These are phyloP conservation scores for Yoshiicerus persimilis DNA, from an alignment of 1,140 invertebrate genomes.

Conservation along the genomic window DNA sequence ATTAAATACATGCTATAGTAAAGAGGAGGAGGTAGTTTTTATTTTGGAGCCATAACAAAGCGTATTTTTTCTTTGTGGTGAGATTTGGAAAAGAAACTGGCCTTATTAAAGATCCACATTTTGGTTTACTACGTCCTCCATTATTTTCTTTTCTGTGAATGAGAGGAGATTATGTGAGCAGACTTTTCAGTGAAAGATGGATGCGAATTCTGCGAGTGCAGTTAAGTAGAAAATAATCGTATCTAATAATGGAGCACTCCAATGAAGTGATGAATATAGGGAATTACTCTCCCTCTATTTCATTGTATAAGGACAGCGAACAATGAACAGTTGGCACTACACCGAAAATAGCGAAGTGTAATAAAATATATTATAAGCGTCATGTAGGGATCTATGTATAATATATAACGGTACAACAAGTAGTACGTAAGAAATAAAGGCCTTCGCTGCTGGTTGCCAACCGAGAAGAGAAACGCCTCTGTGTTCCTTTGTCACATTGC, in stretches of 20 bases:
- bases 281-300: neutral
- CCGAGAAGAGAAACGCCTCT: neutral
- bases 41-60: neutral
- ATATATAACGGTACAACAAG: neutral
- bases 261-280: neutral
- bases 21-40: neutral
- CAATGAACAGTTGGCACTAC: neutral
- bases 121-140: neutral
- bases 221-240: neutral
- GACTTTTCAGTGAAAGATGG: neutral
- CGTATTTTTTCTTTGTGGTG: neutral
- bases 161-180: neutral
- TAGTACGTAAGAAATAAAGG: neutral
- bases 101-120: neutral
- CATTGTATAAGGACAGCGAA: neutral
- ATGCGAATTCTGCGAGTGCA: neutral
- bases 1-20: neutral
- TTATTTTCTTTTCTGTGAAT: neutral
- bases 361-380: too few species aligned
- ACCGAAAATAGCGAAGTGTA: neutral
- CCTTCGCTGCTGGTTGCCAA: neutral
- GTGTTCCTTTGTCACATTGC: neutral
- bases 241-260: neutral
- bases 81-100: neutral
- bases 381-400: too few species aligned